phyloP scores from a whole-genome alignment of 1,140 invertebrate species.

The Cheumatopsyche charites region DNA sequence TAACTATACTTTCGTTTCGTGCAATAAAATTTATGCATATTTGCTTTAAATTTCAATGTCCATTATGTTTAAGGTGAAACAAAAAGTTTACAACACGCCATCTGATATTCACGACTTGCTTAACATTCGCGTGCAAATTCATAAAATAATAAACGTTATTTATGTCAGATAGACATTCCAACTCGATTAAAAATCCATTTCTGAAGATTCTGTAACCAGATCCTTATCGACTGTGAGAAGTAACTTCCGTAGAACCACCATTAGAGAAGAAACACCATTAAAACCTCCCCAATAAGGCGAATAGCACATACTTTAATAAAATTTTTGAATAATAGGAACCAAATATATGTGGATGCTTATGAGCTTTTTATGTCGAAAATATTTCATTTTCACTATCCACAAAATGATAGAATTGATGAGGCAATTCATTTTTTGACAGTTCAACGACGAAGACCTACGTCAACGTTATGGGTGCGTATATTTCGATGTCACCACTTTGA shows the following conservation, averaged over 20 bases:
- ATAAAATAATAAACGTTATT: background rate
- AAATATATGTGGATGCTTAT: slow-evolving; percentile 2
- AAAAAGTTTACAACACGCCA: too few species aligned
- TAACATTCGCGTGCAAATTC: background rate
- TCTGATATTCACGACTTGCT: too few species aligned
- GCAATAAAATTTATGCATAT: too few species aligned
- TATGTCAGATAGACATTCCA: background rate
- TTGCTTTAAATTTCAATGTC: too few species aligned
- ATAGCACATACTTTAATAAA: slow-evolving; percentile 10
- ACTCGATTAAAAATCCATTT: slow-evolving; percentile 8
- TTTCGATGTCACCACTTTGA: too few species aligned
- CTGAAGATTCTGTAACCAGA: background rate
- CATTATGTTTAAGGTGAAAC: too few species aligned
- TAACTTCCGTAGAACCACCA: background rate
- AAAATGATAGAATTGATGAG: slow-evolving; percentile 7
- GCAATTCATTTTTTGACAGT: slow-evolving; percentile 24
- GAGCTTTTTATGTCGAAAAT: background rate
- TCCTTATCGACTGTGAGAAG: background rate
- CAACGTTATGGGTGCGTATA: too few species aligned
- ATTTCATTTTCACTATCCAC: slow-evolving; percentile 2
- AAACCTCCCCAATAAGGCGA: background rate
- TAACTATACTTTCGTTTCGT: too few species aligned
- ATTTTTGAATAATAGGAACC: background rate
- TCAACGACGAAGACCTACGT: too few species aligned
- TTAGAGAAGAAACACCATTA: background rate